Evolutionary conservation across 1,140 invertebrate species (phyloP), one percentile per base, ranked within the genome.

Genomic region (Alviniconcha marisindica): DNA sequence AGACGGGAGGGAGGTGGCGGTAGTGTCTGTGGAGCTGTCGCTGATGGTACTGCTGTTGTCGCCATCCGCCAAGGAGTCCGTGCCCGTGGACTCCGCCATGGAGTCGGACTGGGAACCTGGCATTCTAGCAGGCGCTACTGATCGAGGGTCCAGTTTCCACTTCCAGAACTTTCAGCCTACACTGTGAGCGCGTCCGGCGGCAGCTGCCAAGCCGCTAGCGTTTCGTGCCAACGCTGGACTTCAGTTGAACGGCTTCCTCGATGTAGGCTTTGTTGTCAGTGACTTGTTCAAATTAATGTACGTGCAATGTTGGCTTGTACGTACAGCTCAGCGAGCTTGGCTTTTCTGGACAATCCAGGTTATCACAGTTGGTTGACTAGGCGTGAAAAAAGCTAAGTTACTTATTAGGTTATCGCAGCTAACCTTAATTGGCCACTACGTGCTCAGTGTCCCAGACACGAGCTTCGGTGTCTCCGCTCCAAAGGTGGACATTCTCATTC

Each of bases 21-120:
- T 48, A 33, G 63, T 82, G 40, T 82, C 80, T 2, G 80, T 74
- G 31, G 80, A 82, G 38, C 80, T 82, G 66, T 74, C 80, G 66
- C 80, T 82, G 18, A 82, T 0, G 48, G 40, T 51, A 44, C 80
- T 82, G 51, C 44, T 48, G 44, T 31, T 82, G 69, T 82, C 80
- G 42, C 48, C 80, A 14, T 69, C 80, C 44, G n/a, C 54, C 51
- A 31, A 5, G 33, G 54, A 71, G 36, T 71, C 69, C 36, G 69
- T 71, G 69, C 69, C 36, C 36, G 36, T 71, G 15, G 69, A 71
- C 36, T 40, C 69, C 36, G 69, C 69, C 69, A 71, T 71, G 69
- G 69, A 71, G 69, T 40, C 69, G 31, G 28, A 66, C 28, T 31
- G 24, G 36, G 69, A 71, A 28, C 36, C 36, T 40, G 69, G 69